Percentiles rank a stretch among this genome's conserved stretches.
phyloP scores from a whole-genome alignment of 1,140 invertebrate genomes.

The Chrysopa pallens region DNA sequence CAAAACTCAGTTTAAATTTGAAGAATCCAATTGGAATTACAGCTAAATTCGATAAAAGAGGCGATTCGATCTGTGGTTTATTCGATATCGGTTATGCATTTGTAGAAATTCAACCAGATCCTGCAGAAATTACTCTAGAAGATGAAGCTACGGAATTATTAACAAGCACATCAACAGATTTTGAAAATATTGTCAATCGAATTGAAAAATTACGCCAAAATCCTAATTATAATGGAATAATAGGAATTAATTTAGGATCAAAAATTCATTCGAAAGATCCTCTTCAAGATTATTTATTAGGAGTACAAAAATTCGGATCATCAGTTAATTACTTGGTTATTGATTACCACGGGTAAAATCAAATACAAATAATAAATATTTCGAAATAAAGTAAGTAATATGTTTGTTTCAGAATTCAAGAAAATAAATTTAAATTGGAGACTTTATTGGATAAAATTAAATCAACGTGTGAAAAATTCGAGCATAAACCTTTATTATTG shows the following conservation, averaged over 20 bases:
- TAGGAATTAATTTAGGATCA: slow-evolving; percentile 91
- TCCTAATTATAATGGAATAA: slow-evolving; percentile 31
- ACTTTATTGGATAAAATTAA: too few relatives aligned
- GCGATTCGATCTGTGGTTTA: slow-evolving; percentile 70
- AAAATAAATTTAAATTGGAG: too few relatives aligned
- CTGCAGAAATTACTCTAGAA: slow-evolving; percentile 78
- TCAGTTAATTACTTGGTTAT: slow-evolving; percentile 79
- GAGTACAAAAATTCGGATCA: slow-evolving; percentile 53
- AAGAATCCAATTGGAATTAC: slow-evolving; percentile 87
- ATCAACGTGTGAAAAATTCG: too few relatives aligned
- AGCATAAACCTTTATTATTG: too few relatives aligned
- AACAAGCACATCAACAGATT: slow-evolving; percentile 76
- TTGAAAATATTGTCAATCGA: slow-evolving; percentile 40
- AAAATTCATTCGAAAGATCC: slow-evolving; percentile 72
- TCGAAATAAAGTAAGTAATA: too few relatives aligned
- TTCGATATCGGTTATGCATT: slow-evolving; percentile 83
- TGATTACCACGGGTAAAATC: slow-evolving; percentile 57
- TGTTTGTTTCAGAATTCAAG: too few relatives aligned
- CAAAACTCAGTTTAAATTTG: slow-evolving; percentile 51
- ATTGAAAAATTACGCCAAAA: slow-evolving; percentile 7
- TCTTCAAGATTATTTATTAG: slow-evolving; percentile 65
- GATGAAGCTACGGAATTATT: slow-evolving; percentile 91
- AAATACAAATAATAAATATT: too few relatives aligned
- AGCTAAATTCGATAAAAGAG: slow-evolving; percentile 97
- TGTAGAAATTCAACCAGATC: slow-evolving; percentile 92